Evolutionary conservation across 1,140 invertebrate species (phyloP).

Genomic region (Eriosoma lanigerum): DNA sequence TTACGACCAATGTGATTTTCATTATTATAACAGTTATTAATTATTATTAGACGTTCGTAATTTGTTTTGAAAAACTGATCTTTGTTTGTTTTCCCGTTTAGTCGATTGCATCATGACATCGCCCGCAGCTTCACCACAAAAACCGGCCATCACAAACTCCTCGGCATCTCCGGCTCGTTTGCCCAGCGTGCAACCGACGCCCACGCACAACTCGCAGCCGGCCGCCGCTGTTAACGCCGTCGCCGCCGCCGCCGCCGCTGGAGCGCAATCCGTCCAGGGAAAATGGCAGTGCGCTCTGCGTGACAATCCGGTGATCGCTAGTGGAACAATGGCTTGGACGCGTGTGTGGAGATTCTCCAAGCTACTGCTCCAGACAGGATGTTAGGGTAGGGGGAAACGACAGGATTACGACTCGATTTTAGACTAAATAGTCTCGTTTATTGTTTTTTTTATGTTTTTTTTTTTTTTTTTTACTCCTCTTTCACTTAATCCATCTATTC

Average conservation of each 20-base stretch:
- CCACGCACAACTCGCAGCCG: conserved; percentile 25
- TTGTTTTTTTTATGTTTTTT: too few relatives aligned
- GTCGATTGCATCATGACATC: conserved; percentile 53
- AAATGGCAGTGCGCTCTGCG: conserved; percentile 55
- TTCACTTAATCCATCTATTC: background rate
- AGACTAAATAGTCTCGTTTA: background rate
- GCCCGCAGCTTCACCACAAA: conserved; percentile 55
- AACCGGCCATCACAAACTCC: conserved; percentile 50
- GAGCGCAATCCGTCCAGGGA: conserved; percentile 31
- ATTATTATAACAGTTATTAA: background rate
- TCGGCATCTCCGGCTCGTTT: conserved; percentile 30
- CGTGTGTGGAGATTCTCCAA: conserved; percentile 55
- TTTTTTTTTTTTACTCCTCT: background rate
- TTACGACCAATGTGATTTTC: too few relatives aligned
- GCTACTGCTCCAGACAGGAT: conserved; percentile 55
- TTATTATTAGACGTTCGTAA: background rate
- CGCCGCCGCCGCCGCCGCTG: background rate
- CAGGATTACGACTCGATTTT: background rate
- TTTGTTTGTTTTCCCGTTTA: too few relatives aligned
- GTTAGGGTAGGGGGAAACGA: conserved; percentile 38
- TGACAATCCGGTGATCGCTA: conserved; percentile 53
- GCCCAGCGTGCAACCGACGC: conserved; percentile 47
- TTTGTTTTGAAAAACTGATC: too few relatives aligned
- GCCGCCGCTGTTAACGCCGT: background rate
- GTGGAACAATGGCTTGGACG: conserved; percentile 54